Evolutionary conservation across 1,140 invertebrate genomes (phyloP), one percentile per base, ranked within the genome.

Genomic region (Catajapyx aquilonaris): DNA sequence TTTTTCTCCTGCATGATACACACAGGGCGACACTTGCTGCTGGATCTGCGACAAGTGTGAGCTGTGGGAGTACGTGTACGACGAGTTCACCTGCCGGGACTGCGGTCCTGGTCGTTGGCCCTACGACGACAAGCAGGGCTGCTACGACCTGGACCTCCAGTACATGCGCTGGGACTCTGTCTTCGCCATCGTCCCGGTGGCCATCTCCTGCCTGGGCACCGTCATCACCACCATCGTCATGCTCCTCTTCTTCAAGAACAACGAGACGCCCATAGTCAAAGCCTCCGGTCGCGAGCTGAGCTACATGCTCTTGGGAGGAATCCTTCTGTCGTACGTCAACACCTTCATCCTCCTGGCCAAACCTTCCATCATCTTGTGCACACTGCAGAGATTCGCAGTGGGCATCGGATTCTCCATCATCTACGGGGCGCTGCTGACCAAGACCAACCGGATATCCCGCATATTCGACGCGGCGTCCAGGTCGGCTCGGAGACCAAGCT

Each of bases 401-500:
- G 69, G 69, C 3, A 56, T 69, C 20, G 66, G 66, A 0, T 68
- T 73, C 50, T 61, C 65, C 33, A 55, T 70, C 23, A 66, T 71
- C 16, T 73, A 73, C 48, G 60, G 66, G 1, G 63, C 70, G 4
- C 51, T 73, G 38, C 54, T 73, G 4, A 69, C 67, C 4, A 73
- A 73, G 52, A 73, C 69, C 10, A 73, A 73, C 47, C 50, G 69
- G 38, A 66, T 72, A 39, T 66, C 66, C 1, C 51, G 69, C 37
- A 71, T 73, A 42, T 73, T 73, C 47, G 61, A 67, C 46, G 61
- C 61, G 35, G 73, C 61, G 28, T 65, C 71, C 5, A 63, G 64
- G 42, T 71, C 73, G 9, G 71, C 73, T 2, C 61, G 71, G 33
- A 49, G 76, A 33, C 75, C 74, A 0, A 65, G 64, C 18, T 81